Percentiles rank a stretch among this genome's conserved stretches.
Evolutionary conservation across 2,888 invertebrate genomes (phyloP).

Genomic region (Scaptomyza polygonia): DNA sequence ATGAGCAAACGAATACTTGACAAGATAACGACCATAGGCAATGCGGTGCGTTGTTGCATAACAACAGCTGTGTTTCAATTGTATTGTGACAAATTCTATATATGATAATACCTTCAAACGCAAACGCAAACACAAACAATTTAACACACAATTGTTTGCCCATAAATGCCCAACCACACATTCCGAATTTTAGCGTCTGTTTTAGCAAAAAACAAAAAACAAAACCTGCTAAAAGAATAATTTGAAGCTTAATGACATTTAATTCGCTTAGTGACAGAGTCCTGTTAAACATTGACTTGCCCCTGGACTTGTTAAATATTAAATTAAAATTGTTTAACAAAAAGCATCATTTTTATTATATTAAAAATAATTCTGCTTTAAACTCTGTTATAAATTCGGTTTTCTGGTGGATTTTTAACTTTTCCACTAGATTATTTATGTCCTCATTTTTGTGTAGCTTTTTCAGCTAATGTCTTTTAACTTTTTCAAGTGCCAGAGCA

Average conservation of each 20-base stretch:
- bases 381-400: not conserved
- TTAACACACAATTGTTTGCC: constrained; percentile 41
- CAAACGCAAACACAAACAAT: constrained; percentile 38
- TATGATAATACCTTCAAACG: constrained; percentile 22
- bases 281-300: not conserved
- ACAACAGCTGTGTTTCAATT: constrained; percentile 32
- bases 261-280: not conserved
- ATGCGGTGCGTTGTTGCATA: constrained; percentile 1
- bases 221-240: not conserved
- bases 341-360: not conserved
- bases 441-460: not conserved
- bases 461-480: not conserved
- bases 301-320: not conserved
- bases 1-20: constrained; percentile 38
- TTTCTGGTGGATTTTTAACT: not conserved
- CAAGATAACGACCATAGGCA: constrained; percentile 13
- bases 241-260: not conserved
- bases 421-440: not conserved
- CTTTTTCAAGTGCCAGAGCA: not conserved
- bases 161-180: constrained; percentile 9
- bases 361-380: not conserved
- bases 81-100: constrained; percentile 37
- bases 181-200: not conserved
- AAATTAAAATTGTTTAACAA: not conserved
- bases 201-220: not conserved